Conservation (phyloP, 2,888 invertebrate species). For the Halictus quadricinctus region DNA sequence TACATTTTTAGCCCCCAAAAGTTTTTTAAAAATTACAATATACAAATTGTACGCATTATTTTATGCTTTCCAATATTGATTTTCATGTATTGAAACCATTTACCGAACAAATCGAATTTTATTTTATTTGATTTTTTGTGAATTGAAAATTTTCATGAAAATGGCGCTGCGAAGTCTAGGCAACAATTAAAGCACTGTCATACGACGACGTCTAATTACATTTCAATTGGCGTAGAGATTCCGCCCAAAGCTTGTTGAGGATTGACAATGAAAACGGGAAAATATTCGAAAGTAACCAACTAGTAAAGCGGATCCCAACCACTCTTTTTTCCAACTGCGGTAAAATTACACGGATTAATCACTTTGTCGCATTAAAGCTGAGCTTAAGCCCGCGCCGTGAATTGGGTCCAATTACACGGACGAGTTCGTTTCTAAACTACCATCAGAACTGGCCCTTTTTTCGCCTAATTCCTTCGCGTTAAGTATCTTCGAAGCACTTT, state of each 20-base stretch:
- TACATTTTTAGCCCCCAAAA: background rate
- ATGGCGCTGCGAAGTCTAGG: background rate
- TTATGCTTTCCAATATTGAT: background rate
- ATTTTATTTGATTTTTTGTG: background rate
- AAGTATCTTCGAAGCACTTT: background rate
- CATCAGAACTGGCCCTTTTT: background rate
- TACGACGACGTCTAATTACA: background rate
- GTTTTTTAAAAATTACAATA: background rate
- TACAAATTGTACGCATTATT: background rate
- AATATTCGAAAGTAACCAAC: slow-evolving; percentile 10
- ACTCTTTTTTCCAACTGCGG: slow-evolving; percentile 1
- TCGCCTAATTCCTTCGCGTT: background rate
- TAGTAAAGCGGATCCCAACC: slow-evolving; percentile 16
- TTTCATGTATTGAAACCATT: background rate
- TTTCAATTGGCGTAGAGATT: background rate
- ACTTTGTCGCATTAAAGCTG: slow-evolving; percentile 12
- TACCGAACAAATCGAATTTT: background rate
- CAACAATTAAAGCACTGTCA: background rate
- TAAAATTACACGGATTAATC: slow-evolving; percentile 16
- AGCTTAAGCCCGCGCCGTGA: slow-evolving; percentile 15
- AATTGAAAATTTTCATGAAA: background rate
- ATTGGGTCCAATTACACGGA: slow-evolving; percentile 11
- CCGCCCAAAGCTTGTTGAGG: background rate
- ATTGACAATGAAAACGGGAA: background rate
- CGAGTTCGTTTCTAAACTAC: slow-evolving; percentile 7